Evolutionary conservation across 2,797 vertebrate genomes (phyloP), one percentile per base, ranked within the genome.

Genomic region (Anguilla marmorata): DNA sequence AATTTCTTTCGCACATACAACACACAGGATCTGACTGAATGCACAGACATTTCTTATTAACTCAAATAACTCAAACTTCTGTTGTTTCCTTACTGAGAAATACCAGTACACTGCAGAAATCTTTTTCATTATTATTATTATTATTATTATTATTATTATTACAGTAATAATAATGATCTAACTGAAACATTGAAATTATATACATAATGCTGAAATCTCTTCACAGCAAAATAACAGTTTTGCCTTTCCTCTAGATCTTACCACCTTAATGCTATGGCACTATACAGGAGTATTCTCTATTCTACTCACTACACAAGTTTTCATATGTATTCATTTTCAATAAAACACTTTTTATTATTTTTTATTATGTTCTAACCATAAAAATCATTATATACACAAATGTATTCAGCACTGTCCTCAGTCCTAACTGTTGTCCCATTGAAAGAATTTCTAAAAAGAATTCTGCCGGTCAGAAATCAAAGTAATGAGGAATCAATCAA

Each of bases 311-410:
- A 45, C 41, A 33, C 8, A 82, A 24, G 79, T 24, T 50, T 82
- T 50, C 79, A 24, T 50, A 48, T 8, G 63, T 9, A 27, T 69
- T 69, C 24, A n/a, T 69, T 69, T 69, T n/a, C n/a, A n/a, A 82
- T n/a, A n/a, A 82, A 82, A n/a, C 45, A 82, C 45, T 48, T n/a
- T n/a, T 27, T n/a, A 19, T 82, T 16, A 45, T 45, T 19, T 82
- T n/a, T 50, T n/a, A 50, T 82, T 24, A n/a, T 50, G 24, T n/a
- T 48, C 3, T 50, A 82, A 82, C 21, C 6, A 82, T n/a, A 82
- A 50, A 82, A 24, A 82, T 37, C 79, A 82, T 48, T 82, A 79
- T 79, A 37, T 37, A 79, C 37, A 48, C 45, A 82, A n/a, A 30
- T 48, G 9, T 50, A 33, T 50, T 48, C n/a, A n/a, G 45, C 19